Evolutionary conservation across 1,140 invertebrate species (phyloP).

Genomic region (Alviniconcha marisindica): DNA sequence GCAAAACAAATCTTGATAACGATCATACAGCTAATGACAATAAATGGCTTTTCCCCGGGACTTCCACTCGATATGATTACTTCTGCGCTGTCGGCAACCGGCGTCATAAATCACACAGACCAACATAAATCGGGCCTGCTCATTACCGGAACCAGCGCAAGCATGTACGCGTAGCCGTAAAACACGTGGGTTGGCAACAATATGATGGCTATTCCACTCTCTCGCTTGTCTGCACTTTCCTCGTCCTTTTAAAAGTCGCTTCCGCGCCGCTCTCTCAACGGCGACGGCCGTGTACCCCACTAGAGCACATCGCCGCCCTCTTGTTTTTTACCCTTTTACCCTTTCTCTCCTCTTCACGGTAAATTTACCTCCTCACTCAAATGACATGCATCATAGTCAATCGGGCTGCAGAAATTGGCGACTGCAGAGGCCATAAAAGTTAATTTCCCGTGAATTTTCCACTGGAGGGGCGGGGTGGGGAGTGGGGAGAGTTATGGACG

Average conservation of each 20-base stretch:
- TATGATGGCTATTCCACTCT: too few relatives aligned
- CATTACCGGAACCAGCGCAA: neutral
- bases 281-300: too few relatives aligned
- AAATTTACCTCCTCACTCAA: neutral
- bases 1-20: too few relatives aligned
- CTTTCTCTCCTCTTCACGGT: neutral
- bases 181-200: too few relatives aligned
- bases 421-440: neutral
- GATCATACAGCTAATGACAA: too few relatives aligned
- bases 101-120: neutral
- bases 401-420: neutral
- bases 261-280: too few relatives aligned
- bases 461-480: neutral
- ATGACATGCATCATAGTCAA: constrained; percentile 2
- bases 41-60: neutral
- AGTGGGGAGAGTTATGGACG: neutral
- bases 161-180: too few relatives aligned
- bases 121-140: neutral
- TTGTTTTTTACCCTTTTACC: neutral
- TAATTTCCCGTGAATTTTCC: constrained; percentile 1
- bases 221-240: too few relatives aligned
- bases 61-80: neutral
- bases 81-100: neutral
- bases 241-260: too few relatives aligned
- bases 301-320: neutral